Percentiles rank a stretch among this genome's conserved stretches.
Evolutionary conservation across 2,113 vertebrate genomes (phyloP).

Genomic region (Coryphaenoides rupestris): DNA sequence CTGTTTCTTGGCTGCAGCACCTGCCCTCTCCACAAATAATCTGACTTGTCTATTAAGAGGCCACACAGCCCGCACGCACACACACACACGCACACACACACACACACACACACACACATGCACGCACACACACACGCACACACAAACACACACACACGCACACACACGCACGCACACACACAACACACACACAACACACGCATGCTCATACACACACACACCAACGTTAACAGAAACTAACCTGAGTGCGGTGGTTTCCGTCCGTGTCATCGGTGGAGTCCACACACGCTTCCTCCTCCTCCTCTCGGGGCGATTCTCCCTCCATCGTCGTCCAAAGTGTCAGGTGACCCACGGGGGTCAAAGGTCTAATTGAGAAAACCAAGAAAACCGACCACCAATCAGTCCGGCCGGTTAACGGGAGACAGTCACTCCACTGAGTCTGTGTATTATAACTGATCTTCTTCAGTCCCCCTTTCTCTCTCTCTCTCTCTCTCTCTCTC

Average conservation of each 20-base stretch:
- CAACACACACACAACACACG: too few relatives aligned
- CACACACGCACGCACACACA: not conserved
- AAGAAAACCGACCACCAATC: too few relatives aligned
- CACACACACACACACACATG: too few relatives aligned
- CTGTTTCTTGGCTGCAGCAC: slow-evolving; percentile 10
- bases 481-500: too few relatives aligned
- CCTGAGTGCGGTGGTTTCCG: slow-evolving; percentile 48
- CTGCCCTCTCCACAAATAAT: slow-evolving; percentile 30
- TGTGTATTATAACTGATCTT: slow-evolving; percentile 5
- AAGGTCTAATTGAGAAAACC: not conserved
- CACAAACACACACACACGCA: too few relatives aligned
- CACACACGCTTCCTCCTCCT: slow-evolving; percentile 25
- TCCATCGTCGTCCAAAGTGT: slow-evolving; percentile 44
- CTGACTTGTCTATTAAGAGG: not conserved
- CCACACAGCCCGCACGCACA: too few relatives aligned
- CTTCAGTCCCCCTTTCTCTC: too few relatives aligned
- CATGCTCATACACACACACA: not conserved
- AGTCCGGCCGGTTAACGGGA: too few relatives aligned
- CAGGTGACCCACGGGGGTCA: not conserved
- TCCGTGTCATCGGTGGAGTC: slow-evolving; percentile 30
- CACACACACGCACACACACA: too few relatives aligned
- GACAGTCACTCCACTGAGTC: too few relatives aligned
- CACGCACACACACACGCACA: too few relatives aligned
- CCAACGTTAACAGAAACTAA: slow-evolving; percentile 23
- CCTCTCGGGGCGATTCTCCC: slow-evolving; percentile 26